Base-by-base conservation (phyloP, 2,888 invertebrate genomes). In the Carabus problematicus region DNA sequence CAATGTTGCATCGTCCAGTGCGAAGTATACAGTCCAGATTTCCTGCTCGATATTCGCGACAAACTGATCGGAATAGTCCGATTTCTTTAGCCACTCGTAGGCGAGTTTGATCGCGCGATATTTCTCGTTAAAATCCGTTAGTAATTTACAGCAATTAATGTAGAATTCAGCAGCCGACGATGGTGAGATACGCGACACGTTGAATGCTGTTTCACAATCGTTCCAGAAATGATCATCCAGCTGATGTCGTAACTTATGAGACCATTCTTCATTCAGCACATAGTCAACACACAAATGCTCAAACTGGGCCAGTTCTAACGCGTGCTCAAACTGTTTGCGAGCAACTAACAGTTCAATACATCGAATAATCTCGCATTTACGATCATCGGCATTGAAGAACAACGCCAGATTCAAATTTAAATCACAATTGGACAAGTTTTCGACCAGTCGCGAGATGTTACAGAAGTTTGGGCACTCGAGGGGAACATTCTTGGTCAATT, bases 101-200 rank as follows among this genome's bases (percentile, higher is more conserved):
- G 81, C 78, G 55, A 79, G 70, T 71, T 78, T 79, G 39, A 80
- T 72, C 40, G 81, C 73, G 41, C 86, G 84, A 77, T 88, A 89
- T 73, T 85, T 87, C 68, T 80, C 80, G 3, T 75, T 69, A 4
- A 75, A 71, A 18, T 84, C 80, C 0, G 76, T 76, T 40, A 88
- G 83, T 71, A 84, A 84, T 1, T 84, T 83, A 0, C 86, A 85
- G 71, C 86, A 83, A 64, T 85, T 82, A 0, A 88, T 81, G 47
- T 89, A 86, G 77, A 91, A 92, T 72, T 87, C 83, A 0, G 89
- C 87, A 0, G 90, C 85, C 14, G 86, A 84, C 71, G 86, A 85
- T 12, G 89, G 87, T 0, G 86, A 81, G 0, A 92, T 86, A 0
- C 87, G 81, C 62, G 88, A 85, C 41, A 84, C 81, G 73, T 84